Base-by-base conservation (phyloP, 2,888 invertebrate species). In the Priocnemis perturbator region DNA sequence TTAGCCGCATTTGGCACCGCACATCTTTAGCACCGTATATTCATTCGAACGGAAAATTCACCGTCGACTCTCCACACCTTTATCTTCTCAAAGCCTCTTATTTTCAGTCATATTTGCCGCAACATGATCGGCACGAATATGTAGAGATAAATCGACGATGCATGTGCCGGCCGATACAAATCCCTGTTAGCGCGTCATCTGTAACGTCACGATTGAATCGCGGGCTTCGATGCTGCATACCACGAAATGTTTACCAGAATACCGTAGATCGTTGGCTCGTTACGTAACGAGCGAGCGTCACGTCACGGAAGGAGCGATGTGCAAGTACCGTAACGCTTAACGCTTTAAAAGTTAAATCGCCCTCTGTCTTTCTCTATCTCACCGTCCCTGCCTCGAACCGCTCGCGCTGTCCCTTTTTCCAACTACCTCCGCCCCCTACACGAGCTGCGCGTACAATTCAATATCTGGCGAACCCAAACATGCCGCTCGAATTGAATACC, bases 281-380 rank as follows among this genome's bases (percentile, higher is more conserved):
- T 76, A 69, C 65, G 63, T 52, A 60, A 63, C 65, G 60, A 60
- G 50, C 65, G 30, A 59, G 50, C 63, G 67, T 57, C 60, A 62
- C 60, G 65, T 73, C 60, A 61, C 64, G 64, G 61, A 62, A 64
- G 67, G 21, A 74, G 68, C 68, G 72, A 14, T 61, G 60, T 47
- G 62, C 67, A 67, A 76, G 64, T 64, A 62, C 53, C 58, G 67
- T 57, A 66, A 53, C 69, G 76, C 62, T 74, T 74, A 71, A 69
- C 73, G 74, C 75, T 81, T 81, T 78, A 78, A 81, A 81, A 76
- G 81, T 81, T 79, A 81, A 78, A 81, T 79, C 23, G 17, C 44
- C 52, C 53, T 23, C 44, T 14, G 7, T 37, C 63, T 7, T n/a
- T 11, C 26, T 20, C 50, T 37, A 23, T 20, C 23, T n/a, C 23